Percentiles rank a stretch among this genome's conserved stretches.
Evolutionary conservation across 2,113 vertebrate species (phyloP).

Genomic region (Anthoscopus minutus): DNA sequence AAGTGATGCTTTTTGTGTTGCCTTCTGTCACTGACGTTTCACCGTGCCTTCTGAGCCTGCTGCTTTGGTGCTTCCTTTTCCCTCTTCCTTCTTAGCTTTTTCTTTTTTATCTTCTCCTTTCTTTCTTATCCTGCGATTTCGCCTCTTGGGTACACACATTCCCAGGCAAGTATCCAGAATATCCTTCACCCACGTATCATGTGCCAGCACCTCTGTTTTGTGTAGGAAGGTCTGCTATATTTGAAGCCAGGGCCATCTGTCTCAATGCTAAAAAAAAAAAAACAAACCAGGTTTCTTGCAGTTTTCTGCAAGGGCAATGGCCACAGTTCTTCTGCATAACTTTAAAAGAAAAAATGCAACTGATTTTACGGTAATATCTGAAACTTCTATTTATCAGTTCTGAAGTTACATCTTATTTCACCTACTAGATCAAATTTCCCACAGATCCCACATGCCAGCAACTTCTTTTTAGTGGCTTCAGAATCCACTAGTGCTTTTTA

Average conservation of each 20-base stretch:
- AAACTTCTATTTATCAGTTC: not conserved
- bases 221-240: conserved; percentile 41
- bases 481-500: conserved; percentile 47
- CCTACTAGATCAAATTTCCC: not conserved
- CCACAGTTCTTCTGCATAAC: not conserved
- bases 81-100: not conserved
- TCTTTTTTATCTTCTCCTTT: not conserved
- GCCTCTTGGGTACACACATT: not conserved
- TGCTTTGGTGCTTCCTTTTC: not conserved
- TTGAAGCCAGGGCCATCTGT: conserved; percentile 43
- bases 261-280: not conserved
- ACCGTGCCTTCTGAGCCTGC: not conserved
- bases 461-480: conserved; percentile 29
- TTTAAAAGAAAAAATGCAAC: not conserved
- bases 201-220: conserved; percentile 50
- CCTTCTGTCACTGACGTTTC: not conserved
- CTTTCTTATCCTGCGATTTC: not conserved
- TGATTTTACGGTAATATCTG: not conserved
- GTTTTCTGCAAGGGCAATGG: not conserved
- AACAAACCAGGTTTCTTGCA: not conserved
- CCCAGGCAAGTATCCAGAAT: conserved; percentile 16
- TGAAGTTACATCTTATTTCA: not conserved
- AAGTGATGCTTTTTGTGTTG: not conserved
- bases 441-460: not conserved
- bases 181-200: conserved; percentile 4